A percentile compares a stretch with the other conserved stretches of the same genome.
phyloP scores from a whole-genome alignment of 2,797 vertebrate species.

The Rhynchonycteris naso region DNA sequence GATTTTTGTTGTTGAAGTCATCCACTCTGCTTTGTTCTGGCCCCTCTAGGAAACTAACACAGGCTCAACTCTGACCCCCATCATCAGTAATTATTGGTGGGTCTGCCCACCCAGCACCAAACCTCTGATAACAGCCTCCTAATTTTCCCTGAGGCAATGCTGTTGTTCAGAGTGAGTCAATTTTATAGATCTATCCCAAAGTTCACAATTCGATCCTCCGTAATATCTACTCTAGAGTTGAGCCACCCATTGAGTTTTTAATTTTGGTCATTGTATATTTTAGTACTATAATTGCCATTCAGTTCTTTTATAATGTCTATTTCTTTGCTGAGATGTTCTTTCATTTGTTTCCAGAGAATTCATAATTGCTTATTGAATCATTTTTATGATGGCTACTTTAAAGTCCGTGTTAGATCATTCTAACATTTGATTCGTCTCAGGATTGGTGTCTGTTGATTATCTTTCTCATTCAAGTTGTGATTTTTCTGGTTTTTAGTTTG shows the following conservation, averaged over 20 bases:
- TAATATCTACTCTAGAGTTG: background rate
- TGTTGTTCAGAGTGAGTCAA: background rate
- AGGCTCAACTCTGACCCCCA: background rate
- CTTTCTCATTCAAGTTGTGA: constrained; percentile 46
- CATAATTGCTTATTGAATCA: constrained; percentile 64
- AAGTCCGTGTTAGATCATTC: constrained; percentile 58
- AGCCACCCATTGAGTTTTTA: background rate
- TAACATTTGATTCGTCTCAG: background rate
- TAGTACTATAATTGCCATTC: constrained; percentile 18
- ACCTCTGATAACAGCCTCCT: background rate
- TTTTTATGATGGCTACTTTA: constrained; percentile 51
- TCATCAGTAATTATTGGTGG: background rate
- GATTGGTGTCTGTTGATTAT: constrained; percentile 21
- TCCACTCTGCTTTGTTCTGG: background rate
- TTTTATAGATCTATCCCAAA: background rate
- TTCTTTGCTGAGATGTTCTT: constrained; percentile 48
- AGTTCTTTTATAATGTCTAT: constrained; percentile 43
- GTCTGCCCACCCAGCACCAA: background rate
- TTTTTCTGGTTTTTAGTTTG: constrained; percentile 39
- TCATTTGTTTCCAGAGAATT: constrained; percentile 59
- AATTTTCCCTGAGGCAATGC: background rate
- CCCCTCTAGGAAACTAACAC: background rate
- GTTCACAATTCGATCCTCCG: background rate
- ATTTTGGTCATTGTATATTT: constrained; percentile 27
- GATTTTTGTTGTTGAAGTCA: background rate